These are phyloP conservation scores for Lordiphosa andalusiaca DNA, from an alignment of 2,888 invertebrate genomes.

Conservation along the genomic window DNA sequence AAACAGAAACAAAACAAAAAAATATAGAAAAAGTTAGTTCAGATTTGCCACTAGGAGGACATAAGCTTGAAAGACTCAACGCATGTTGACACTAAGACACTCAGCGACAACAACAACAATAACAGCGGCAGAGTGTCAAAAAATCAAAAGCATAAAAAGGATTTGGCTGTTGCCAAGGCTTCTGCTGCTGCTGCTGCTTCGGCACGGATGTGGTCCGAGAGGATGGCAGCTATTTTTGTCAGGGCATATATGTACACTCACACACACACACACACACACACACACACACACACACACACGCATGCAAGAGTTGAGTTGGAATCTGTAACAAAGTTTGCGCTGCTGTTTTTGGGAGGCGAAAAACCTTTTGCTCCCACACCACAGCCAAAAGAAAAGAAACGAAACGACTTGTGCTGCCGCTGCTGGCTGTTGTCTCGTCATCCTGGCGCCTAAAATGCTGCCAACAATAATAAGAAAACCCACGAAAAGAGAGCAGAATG, in stretches of 20 bases:
- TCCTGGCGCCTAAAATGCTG: conserved; percentile 71
- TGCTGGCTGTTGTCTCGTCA: conserved; percentile 76
- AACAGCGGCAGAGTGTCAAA: conserved; percentile 58
- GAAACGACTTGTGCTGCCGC: conserved; percentile 16
- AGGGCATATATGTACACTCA: conserved; percentile 31
- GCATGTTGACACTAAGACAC: conserved; percentile 72
- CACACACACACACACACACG: conserved; percentile 47
- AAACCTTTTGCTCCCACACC: conserved; percentile 57
- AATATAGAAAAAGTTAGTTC: conserved; percentile 20
- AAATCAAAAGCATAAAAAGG: conserved; percentile 76
- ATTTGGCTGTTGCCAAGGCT: conserved; percentile 70
- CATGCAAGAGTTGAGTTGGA: conserved; percentile 43
- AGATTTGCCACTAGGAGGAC: conserved; percentile 38
- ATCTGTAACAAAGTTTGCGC: conserved; percentile 61
- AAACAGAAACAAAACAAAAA: no score
- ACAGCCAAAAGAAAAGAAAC: conserved; percentile 9
- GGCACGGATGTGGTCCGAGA: neutral
- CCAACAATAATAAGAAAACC: conserved; percentile 73
- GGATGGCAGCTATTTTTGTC: conserved; percentile 61
- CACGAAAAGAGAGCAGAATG: conserved; percentile 65
- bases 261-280: conserved; percentile 35
- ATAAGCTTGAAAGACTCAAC: conserved; percentile 62
- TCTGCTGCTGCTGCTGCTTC: conserved; percentile 8
- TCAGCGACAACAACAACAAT: conserved; percentile 32
- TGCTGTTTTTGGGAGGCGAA: conserved; percentile 32